Percentiles rank a stretch among this genome's conserved stretches.
phyloP scores from a whole-genome alignment of 2,888 invertebrate genomes.

The Ischnura elegans region DNA sequence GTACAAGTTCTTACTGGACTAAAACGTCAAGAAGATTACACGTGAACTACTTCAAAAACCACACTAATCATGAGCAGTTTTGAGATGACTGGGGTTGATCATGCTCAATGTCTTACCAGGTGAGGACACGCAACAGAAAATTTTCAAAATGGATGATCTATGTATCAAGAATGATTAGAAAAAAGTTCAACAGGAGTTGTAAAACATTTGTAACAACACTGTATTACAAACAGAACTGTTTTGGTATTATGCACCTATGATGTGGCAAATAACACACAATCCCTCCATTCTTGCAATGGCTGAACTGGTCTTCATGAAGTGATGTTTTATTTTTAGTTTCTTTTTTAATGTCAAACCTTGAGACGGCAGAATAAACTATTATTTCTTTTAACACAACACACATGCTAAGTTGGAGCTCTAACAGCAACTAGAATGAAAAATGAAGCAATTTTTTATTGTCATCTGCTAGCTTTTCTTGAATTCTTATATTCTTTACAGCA shows the following conservation, averaged over 20 bases:
- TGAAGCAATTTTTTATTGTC: conserved; percentile 68
- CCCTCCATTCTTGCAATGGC: conserved; percentile 61
- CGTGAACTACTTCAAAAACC: conserved; percentile 70
- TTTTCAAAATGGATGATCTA: conserved; percentile 66
- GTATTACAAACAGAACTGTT: conserved; percentile 69
- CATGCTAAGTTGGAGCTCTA: conserved; percentile 62
- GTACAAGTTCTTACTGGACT: conserved; percentile 70
- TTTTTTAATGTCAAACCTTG: conserved; percentile 58
- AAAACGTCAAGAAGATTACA: conserved; percentile 71
- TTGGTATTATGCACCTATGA: conserved; percentile 62
- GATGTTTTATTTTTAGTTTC: conserved; percentile 48
- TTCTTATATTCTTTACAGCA: conserved; percentile 61
- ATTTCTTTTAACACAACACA: conserved; percentile 68
- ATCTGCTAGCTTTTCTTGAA: conserved; percentile 68
- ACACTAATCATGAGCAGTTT: conserved; percentile 71
- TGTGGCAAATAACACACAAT: conserved; percentile 54
- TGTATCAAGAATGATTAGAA: conserved; percentile 69
- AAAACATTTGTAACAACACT: conserved; percentile 69
- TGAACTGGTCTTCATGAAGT: conserved; percentile 59
- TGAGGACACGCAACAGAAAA: conserved; percentile 68
- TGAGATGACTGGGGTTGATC: conserved; percentile 65
- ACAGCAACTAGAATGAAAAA: conserved; percentile 67
- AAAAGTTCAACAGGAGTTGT: conserved; percentile 69
- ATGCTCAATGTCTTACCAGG: conserved; percentile 66
- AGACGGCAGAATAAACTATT: conserved; percentile 63